phyloP scores from a whole-genome alignment of 2,797 vertebrate species.

The Platyrinchus mystaceus region DNA sequence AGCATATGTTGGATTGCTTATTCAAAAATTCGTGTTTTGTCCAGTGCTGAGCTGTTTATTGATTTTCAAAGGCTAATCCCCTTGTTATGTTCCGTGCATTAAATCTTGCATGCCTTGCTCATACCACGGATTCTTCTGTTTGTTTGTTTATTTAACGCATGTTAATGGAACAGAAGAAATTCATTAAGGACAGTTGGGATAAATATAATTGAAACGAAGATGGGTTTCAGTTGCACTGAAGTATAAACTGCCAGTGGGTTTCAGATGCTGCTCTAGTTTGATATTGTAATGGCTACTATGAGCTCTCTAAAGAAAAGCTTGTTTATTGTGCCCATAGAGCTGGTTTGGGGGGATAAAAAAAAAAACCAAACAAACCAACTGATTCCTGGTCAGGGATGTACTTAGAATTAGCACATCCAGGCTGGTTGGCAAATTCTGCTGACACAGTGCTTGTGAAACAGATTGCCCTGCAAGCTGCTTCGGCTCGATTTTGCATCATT shows the following conservation, averaged over 20 bases:
- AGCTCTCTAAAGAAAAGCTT: conserved; percentile 24
- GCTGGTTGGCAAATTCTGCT: conserved; percentile 62
- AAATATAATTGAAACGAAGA: conserved; percentile 18
- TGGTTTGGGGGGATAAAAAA: neutral
- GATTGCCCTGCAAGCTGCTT: conserved; percentile 47
- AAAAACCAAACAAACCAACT: neutral
- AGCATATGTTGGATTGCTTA: conserved; percentile 68
- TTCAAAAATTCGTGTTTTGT: conserved; percentile 59
- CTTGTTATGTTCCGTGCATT: conserved; percentile 64
- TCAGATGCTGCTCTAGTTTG: conserved; percentile 65
- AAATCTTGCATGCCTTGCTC: conserved; percentile 71
- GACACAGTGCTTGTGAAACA: conserved; percentile 60
- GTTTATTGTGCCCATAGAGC: conserved; percentile 33
- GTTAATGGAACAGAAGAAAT: conserved; percentile 70
- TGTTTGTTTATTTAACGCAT: conserved; percentile 70
- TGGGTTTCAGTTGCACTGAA: conserved; percentile 51
- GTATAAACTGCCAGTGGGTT: conserved; percentile 73
- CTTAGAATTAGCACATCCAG: conserved; percentile 48
- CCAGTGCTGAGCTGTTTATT: conserved; percentile 63
- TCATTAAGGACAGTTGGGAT: conserved; percentile 66
- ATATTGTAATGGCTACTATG: conserved; percentile 36
- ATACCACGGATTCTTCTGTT: conserved; percentile 55
- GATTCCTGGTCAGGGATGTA: conserved; percentile 9
- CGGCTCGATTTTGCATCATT: conserved; percentile 53
- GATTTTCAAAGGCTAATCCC: conserved; percentile 68